Evolutionary conservation across 2,888 invertebrate species (phyloP), one percentile per base, ranked within the genome.

Genomic region (Volucella zonaria): DNA sequence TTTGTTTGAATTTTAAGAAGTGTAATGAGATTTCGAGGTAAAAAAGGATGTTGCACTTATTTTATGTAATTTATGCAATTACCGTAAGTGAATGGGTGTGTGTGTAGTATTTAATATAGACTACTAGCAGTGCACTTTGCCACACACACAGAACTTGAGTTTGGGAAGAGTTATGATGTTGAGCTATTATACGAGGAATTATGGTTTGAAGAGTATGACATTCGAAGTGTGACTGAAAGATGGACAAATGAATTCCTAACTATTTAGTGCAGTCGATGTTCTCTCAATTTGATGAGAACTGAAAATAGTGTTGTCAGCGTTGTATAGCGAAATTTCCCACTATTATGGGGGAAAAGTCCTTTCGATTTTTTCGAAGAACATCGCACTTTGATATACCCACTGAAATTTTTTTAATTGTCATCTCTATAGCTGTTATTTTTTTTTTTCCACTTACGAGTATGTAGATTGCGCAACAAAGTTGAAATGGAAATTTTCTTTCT

Each of bases 191-290:
- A 49, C 71, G 80, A 66, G 56, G 38, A 51, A 76, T 76, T 71
- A 85, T 68, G 76, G 73, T 67, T 67, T 61, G 54, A 73, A 68
- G 42, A 79, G 70, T 67, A 71, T 83, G 83, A 73, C 78, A 75
- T 75, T 83, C 83, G 75, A 85, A 68, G 45, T 71, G 68, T 83
- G 80, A 83, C 83, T 83, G 40, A 81, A 81, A 11, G 67, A 79
- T 73, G 58, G 23, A 11, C 45, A 12, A 54, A 43, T 12, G 56
- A 47, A 31, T 31, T 31, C 6, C 31, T 1, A 31, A 4, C 31
- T 6, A 6, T 6, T 6, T 31, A 31, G 31, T 31, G 31, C 6
- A 31, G 6, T 31, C 31, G 6, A 31, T 6, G 31, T 31, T 31
- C 31, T 31, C 31, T 31, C 31, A 6, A 31, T 6, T 31, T 31